Conservation (phyloP, 2,888 invertebrate genomes). For the Alloplasta piceator region DNA sequence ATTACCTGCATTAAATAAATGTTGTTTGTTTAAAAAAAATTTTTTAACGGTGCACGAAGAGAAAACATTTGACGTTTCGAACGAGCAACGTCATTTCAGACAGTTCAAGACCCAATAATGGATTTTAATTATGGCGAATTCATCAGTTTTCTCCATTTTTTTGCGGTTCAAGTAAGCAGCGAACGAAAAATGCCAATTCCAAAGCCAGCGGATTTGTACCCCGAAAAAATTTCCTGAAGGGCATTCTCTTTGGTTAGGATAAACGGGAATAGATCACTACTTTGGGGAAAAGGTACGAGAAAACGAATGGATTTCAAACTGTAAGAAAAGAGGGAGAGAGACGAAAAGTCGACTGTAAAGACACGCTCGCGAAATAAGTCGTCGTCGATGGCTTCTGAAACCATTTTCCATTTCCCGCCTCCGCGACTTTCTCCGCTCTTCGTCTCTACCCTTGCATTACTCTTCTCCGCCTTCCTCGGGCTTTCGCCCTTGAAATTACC, state of each 20-base stretch:
- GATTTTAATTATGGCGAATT: slow-evolving; percentile 1
- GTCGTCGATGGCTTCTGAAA: slow-evolving; percentile 33
- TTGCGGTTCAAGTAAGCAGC: neutral
- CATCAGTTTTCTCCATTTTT: slow-evolving; percentile 2
- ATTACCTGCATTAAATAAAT: too few species aligned
- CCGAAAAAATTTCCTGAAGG: neutral
- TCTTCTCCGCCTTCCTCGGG: slow-evolving; percentile 13
- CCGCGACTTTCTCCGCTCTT: slow-evolving; percentile 6
- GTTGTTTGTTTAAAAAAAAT: too few species aligned
- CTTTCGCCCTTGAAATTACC: slow-evolving; percentile 19
- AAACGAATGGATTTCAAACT: neutral
- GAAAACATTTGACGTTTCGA: neutral
- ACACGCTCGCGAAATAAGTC: slow-evolving; percentile 25
- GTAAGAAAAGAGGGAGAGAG: slow-evolving; percentile 8
- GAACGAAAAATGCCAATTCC: neutral
- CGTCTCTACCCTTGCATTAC: slow-evolving; percentile 5
- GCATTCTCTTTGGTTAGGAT: neutral
- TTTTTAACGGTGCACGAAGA: too few species aligned
- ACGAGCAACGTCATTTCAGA: neutral
- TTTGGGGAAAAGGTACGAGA: neutral
- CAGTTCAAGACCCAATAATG: neutral
- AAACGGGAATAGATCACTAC: neutral
- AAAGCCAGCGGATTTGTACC: neutral
- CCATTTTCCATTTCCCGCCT: slow-evolving; percentile 42
- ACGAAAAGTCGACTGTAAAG: neutral